Conservation (phyloP, 2,113 vertebrate species). For the Poecile atricapillus region DNA sequence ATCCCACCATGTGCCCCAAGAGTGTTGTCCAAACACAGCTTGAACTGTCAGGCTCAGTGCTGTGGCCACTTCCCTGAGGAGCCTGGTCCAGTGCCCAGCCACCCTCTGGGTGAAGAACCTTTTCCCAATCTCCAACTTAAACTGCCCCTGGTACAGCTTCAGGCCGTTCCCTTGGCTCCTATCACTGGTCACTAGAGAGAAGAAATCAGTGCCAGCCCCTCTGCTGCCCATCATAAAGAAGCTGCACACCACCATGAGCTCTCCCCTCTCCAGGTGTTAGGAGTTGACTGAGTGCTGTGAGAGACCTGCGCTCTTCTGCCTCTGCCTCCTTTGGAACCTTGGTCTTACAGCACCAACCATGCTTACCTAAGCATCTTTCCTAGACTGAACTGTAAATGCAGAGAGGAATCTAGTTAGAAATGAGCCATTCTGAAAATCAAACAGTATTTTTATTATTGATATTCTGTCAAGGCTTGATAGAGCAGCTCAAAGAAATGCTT, state of each 20-base stretch:
- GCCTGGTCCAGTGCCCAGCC: neutral
- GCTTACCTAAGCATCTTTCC: neutral
- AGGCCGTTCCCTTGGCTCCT: neutral
- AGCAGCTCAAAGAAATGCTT: neutral
- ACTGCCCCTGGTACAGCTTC: neutral
- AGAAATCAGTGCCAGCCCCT: neutral
- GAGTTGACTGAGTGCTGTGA: neutral
- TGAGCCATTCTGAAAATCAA: neutral
- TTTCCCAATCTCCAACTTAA: accelerated
- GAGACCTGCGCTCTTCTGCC: accelerated
- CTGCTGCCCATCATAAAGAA: neutral
- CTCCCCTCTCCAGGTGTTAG: neutral
- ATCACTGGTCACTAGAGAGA: neutral
- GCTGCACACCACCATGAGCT: neutral
- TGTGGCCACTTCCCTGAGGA: neutral
- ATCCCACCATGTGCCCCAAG: neutral
- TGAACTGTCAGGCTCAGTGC: neutral
- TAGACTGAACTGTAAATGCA: accelerated
- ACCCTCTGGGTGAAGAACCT: neutral
- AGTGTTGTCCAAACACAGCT: neutral
- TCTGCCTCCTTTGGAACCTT: neutral
- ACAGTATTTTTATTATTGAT: constrained; percentile 23
- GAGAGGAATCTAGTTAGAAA: neutral
- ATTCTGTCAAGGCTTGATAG: neutral
- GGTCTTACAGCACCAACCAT: neutral